phyloP scores from a whole-genome alignment of 2,888 invertebrate species.

The Drosophila mettleri region DNA sequence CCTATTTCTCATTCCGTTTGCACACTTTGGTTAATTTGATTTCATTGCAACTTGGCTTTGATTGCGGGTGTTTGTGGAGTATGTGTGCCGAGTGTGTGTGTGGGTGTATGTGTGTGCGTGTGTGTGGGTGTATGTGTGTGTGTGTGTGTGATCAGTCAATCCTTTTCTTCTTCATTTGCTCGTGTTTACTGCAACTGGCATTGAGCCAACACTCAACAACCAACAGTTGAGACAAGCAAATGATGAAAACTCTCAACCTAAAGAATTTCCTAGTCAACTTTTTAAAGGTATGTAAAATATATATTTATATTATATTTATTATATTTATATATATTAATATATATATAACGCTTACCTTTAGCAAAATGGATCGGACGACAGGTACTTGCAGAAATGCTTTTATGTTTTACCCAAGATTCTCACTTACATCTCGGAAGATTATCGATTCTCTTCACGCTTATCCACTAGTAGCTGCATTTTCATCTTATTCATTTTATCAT shows the following conservation, averaged over 20 bases:
- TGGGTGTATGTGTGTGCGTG: slow-evolving; percentile 8
- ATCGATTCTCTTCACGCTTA: no score
- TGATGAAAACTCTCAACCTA: not conserved
- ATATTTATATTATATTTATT: no score
- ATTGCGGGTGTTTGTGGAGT: slow-evolving; percentile 21
- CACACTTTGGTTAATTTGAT: slow-evolving; percentile 78
- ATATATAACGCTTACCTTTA: no score
- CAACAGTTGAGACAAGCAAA: slow-evolving; percentile 6
- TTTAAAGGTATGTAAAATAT: no score
- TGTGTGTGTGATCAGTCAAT: slow-evolving; percentile 10
- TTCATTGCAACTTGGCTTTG: slow-evolving; percentile 48
- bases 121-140: slow-evolving; percentile 17
- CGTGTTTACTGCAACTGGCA: slow-evolving; percentile 18
- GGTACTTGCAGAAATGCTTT: no score
- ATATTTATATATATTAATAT: no score
- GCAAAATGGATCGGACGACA: no score
- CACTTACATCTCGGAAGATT: no score
- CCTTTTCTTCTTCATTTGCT: not conserved
- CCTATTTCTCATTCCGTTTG: slow-evolving; percentile 63
- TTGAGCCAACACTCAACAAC: slow-evolving; percentile 4
- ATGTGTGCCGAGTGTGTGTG: slow-evolving; percentile 8
- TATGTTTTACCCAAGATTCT: no score
- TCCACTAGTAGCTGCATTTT: no score
- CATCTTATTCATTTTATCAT: not conserved
- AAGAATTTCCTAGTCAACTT: not conserved